Base-by-base conservation (phyloP, 2,888 invertebrate species). In the Halictus quadricinctus region DNA sequence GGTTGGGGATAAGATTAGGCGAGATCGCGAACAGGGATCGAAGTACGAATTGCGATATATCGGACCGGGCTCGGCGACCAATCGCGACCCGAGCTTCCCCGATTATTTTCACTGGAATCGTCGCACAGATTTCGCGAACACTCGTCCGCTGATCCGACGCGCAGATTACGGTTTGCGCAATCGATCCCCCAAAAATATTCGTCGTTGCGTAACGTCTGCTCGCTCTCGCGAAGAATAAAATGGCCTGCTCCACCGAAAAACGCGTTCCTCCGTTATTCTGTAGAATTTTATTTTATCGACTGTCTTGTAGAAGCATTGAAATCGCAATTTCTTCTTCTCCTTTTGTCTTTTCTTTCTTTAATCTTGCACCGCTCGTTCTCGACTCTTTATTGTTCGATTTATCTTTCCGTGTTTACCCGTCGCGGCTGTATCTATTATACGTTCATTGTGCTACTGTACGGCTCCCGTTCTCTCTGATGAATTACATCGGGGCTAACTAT, bases 1-100 rank as follows among this genome's bases (percentile, higher is more conserved):
- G 36, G 48, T 12, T 13, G 21, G 13, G 74, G 83, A 83, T 83
- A 79, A 84, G 83, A 84, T 84, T 82, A 77, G 60, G 36, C 50
- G 78, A 75, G 58, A 84, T 84, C 82, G 82, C 82, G 50, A 74
- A 82, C 83, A 58, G 21, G 81, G 76, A 60, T 73, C 76, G 76
- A 78, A 82, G 74, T 75, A 73, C 66, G 73, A 43, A 12, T 66
- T 54, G 7, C 18, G 25, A 72, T 76, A 77, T 69, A 80, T 54
- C 60, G 64, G 29, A 29, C 74, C 74, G 74, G 76, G 60, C n/a
- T 81, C 81, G 48, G 48, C 41, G 60, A 70, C 58, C 81, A 50
- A 73, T 81, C 81, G 18, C 15, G n/a, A 8, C n/a, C 25, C 25
- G 29, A 66, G 36, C n/a, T 58, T 25, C 29, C 3, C 50, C 54